Percentiles rank a stretch among this genome's conserved stretches.
phyloP scores from a whole-genome alignment of 2,797 vertebrate genomes.

The Pseudotriccus pelzelni region DNA sequence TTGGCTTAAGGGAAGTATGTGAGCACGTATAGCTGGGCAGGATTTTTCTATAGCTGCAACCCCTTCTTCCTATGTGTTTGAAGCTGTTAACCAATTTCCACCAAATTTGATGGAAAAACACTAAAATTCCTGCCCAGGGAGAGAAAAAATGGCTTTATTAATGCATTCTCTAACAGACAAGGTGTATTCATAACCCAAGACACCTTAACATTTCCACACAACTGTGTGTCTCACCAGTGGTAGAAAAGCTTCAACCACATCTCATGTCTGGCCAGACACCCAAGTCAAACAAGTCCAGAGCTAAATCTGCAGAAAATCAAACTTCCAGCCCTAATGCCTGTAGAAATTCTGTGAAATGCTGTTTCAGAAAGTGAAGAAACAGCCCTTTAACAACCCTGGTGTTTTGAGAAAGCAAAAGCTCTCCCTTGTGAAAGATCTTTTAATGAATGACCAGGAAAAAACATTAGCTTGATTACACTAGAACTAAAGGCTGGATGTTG shows the following conservation, averaged over 20 bases:
- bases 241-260: background rate
- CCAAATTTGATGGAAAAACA: background rate
- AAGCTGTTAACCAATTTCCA: background rate
- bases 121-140: background rate
- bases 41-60: background rate
- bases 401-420: background rate
- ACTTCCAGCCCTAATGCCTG: background rate
- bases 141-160: background rate
- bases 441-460: background rate
- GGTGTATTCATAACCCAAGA: background rate
- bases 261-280: background rate
- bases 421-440: background rate
- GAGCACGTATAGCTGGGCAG: background rate
- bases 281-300: background rate
- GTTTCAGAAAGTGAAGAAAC: background rate
- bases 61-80: background rate
- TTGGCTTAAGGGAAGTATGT: background rate
- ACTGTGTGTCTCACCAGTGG: background rate
- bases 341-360: background rate
- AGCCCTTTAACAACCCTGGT: background rate
- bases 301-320: background rate
- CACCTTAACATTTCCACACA: background rate
- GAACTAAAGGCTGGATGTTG: background rate
- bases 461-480: background rate
- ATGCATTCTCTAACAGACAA: background rate